phyloP scores from a whole-genome alignment of 1,140 invertebrate species.

The Psilanteris sp. region DNA sequence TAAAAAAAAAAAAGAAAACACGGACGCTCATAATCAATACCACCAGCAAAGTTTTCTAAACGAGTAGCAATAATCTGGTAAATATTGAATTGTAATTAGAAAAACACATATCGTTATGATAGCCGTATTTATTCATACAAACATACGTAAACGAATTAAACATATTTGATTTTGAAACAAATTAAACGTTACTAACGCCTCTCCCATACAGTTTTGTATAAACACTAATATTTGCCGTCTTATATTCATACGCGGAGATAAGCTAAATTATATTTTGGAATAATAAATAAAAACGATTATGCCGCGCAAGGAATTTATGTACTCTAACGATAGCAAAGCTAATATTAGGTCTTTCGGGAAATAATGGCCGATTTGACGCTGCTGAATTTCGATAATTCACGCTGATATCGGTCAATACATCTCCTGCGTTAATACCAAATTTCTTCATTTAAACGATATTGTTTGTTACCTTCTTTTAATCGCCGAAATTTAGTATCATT shows the following conservation, averaged over 20 bases:
- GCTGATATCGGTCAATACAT: constrained; percentile 14
- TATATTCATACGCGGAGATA: constrained; percentile 25
- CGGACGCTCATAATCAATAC: too few species aligned
- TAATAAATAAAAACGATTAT: constrained; percentile 44
- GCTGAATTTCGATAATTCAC: constrained; percentile 43
- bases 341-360: constrained; percentile 42
- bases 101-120: background rate
- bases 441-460: constrained; percentile 5
- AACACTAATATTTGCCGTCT: constrained; percentile 19
- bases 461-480: too few species aligned
- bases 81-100: background rate
- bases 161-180: constrained; percentile 22
- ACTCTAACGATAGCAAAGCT: constrained; percentile 29
- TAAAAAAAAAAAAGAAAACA: too few species aligned
- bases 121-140: background rate
- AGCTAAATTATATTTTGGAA: constrained; percentile 31
- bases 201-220: constrained; percentile 4
- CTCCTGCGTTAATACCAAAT: too few species aligned
- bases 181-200: background rate
- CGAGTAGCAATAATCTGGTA: background rate
- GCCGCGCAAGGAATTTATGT: constrained; percentile 27
- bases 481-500: too few species aligned
- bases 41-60: too few species aligned
- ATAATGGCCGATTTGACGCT: constrained; percentile 36
- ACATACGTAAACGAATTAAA: constrained; percentile 6